Conservation (phyloP, 2,113 vertebrate species). For the Charadrius vociferus region DNA sequence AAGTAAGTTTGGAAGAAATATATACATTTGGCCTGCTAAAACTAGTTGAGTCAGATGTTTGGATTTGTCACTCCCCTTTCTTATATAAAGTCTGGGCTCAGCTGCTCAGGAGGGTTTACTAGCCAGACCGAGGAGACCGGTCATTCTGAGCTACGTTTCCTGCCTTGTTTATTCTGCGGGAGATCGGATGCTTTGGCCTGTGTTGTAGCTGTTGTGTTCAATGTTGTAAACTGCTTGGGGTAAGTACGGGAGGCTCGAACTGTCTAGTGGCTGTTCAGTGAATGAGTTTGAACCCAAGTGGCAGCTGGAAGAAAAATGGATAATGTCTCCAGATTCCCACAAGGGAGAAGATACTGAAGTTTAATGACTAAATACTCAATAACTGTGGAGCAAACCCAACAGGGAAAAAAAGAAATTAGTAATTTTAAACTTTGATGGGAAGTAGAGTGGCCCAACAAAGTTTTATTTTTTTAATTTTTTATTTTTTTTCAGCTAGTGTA, state of each 20-base stretch:
- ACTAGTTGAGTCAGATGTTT: not conserved
- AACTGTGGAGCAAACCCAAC: not conserved
- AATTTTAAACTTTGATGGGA: not conserved
- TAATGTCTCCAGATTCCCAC: constrained; percentile 17
- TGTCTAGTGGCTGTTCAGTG: constrained; percentile 6
- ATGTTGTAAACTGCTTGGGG: not conserved
- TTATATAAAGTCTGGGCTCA: constrained; percentile 6
- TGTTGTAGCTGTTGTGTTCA: not conserved
- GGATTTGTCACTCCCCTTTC: constrained; percentile 31
- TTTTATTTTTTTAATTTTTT: not conserved
- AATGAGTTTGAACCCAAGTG: constrained; percentile 16
- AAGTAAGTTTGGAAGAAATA: not conserved
- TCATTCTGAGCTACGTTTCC: not conserved
- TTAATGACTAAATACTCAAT: not conserved
- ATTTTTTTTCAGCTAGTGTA: not conserved
- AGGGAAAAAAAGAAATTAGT: not conserved
- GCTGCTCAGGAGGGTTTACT: not conserved
- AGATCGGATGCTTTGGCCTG: not conserved
- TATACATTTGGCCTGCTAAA: not conserved
- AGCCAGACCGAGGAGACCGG: not conserved
- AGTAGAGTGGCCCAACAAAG: not conserved
- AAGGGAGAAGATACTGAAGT: not conserved
- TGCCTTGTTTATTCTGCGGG: not conserved
- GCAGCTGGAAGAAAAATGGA: constrained; percentile 47
- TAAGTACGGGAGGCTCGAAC: not conserved